phyloP scores from a whole-genome alignment of 2,113 vertebrate species.

The Oreocharis arfaki region DNA sequence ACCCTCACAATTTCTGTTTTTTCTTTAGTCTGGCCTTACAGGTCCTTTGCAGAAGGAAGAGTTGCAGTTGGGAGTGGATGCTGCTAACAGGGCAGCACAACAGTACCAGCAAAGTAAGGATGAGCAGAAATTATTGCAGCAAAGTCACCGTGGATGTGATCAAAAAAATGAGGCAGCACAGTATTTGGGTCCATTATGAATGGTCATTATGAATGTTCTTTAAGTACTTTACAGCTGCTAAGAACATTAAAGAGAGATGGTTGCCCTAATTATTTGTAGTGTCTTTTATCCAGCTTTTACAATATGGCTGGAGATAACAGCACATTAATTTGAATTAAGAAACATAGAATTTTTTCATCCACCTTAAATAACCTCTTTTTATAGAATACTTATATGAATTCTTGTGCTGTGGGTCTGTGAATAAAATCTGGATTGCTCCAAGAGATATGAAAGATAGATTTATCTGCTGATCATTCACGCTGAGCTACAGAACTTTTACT shows the following conservation, averaged over 20 bases:
- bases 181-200: not conserved
- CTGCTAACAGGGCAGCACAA: conserved; percentile 80
- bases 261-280: not conserved
- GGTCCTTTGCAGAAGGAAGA: conserved; percentile 88
- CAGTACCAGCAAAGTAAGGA: conserved; percentile 83
- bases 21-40: conserved; percentile 70
- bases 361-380: not conserved
- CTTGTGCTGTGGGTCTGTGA: not conserved
- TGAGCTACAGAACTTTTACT: not conserved
- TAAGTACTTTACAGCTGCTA: not conserved
- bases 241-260: not conserved
- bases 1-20: not conserved
- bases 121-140: not conserved
- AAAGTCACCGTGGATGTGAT: not conserved
- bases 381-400: not conserved
- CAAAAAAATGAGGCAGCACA: not conserved
- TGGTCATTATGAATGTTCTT: not conserved
- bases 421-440: not conserved
- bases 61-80: conserved; percentile 85
- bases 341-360: not conserved
- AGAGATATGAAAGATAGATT: not conserved
- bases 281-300: not conserved
- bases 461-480: not conserved
- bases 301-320: not conserved
- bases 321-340: not conserved